Base-by-base conservation (phyloP, 2,113 vertebrate species). In the Plecturocebus donacophilus region DNA sequence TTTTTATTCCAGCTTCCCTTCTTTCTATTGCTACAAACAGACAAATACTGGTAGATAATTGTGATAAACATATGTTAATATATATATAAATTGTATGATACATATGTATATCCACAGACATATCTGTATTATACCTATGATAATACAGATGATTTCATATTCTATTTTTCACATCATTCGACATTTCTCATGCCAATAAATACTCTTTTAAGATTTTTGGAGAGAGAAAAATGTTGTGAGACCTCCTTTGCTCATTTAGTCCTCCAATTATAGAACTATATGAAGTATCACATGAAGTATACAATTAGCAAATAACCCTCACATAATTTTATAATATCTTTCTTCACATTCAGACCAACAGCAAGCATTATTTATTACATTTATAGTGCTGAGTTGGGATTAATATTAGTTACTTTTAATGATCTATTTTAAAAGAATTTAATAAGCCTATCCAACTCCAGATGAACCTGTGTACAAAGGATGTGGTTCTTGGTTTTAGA, bases 261-360 rank as follows among this genome's bases (percentile, higher is more conserved):
- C 64, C 71, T 81, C 35, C 11, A 76, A 13, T 32, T 81, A 83
- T 35, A 82, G n/a, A 76, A 38, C 32, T 70, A 75, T 38, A 61
- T 75, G 40, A 77, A 47, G 14, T 32, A n/a, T 16, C 71, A 73
- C 42, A 92, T 40, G 12, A 64, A 87, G 54, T 66, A n/a, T 66
- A n/a, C 35, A 91, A 96, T 56, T 90, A 83, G 77, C 19, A 64
- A 92, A 82, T 56, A 75, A 83, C 70, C 52, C 73, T 86, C 10
- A n/a, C 21, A 14, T 89, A 56, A 54, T 52, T 86, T 90, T 91
- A 64, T 84, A 87, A 30, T 71, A 77, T 68, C 35, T 58, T 71
- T 45, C 75, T 92, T 90, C 68, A 82, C 52, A 70, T 83, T 87
- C 17, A 80, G 40, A 75, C 8, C 11, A 64, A 49, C 4, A 64